Evolutionary conservation across 2,888 invertebrate species (phyloP).

Genomic region (Drosophila nigricruria): DNA sequence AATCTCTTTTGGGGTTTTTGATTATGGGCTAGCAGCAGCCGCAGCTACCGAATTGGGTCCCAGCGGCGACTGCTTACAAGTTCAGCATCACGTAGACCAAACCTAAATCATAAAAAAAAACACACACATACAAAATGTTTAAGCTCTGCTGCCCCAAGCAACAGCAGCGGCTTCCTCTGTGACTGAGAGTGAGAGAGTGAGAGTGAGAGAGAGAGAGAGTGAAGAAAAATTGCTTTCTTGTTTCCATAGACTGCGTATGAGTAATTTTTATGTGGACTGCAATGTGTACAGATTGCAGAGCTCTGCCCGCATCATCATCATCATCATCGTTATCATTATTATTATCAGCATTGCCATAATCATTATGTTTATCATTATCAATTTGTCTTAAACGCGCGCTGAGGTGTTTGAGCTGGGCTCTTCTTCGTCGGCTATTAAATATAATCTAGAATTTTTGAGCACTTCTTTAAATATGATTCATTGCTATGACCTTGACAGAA

Average conservation of each 20-base stretch:
- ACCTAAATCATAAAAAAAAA: constrained; percentile 32
- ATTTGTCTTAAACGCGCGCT: constrained; percentile 27
- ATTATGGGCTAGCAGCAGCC: constrained; percentile 17
- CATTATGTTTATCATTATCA: constrained; percentile 27
- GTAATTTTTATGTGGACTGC: constrained; percentile 50
- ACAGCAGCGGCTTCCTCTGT: background rate
- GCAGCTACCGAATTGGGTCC: constrained; percentile 26
- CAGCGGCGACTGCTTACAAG: constrained; percentile 38
- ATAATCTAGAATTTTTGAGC: constrained; percentile 56
- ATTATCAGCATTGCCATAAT: constrained; percentile 24
- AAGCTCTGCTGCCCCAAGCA: constrained; percentile 37
- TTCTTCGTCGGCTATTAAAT: constrained; percentile 42
- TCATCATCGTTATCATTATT: constrained; percentile 28
- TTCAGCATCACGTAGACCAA: constrained; percentile 63
- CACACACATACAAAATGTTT: constrained; percentile 17
- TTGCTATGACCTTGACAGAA: background rate
- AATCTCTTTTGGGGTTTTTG: constrained; percentile 12
- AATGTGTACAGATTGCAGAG: constrained; percentile 35
- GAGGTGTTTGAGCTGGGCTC: constrained; percentile 16
- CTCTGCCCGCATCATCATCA: constrained; percentile 16
- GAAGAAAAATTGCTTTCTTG: constrained; percentile 16
- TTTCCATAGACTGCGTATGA: constrained; percentile 59
- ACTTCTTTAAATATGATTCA: constrained; percentile 18
- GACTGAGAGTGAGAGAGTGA: background rate
- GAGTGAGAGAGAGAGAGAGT: background rate